Conservation (phyloP, 2,888 invertebrate species). For the Melieria omissa region DNA sequence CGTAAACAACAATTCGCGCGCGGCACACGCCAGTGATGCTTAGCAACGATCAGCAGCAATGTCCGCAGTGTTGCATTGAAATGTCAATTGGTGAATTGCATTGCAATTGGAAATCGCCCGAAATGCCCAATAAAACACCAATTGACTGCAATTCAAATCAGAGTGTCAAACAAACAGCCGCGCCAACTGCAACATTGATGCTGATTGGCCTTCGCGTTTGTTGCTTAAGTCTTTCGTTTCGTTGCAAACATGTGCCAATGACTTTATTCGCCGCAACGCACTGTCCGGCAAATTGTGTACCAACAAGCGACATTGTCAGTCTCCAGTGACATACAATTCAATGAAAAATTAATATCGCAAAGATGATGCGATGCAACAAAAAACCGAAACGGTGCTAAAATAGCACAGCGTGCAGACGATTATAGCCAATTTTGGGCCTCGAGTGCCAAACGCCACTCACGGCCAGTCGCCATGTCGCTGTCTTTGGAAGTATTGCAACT, state of each 20-base stretch:
- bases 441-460: neutral
- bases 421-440: neutral
- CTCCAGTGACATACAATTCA: neutral
- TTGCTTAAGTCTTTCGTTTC: conserved; percentile 29
- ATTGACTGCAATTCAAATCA: conserved; percentile 22
- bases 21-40: neutral
- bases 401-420: neutral
- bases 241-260: neutral
- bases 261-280: conserved; percentile 14
- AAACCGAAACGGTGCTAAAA: neutral
- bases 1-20: neutral
- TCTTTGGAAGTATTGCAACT: conserved; percentile 9
- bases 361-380: conserved; percentile 1
- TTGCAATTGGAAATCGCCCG: conserved; percentile 10
- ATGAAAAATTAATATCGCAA: conserved; percentile 3
- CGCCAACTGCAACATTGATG: neutral
- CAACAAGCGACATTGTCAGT: neutral
- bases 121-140: conserved; percentile 19
- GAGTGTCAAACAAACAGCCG: neutral
- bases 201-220: conserved; percentile 16
- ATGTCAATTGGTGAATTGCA: conserved; percentile 43
- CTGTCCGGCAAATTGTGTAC: neutral
- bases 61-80: conserved; percentile 41
- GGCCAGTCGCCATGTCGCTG: conserved; percentile 17
- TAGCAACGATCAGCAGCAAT: neutral